Conservation (phyloP, 2,113 vertebrate genomes). For the Phodopus roborovskii region DNA sequence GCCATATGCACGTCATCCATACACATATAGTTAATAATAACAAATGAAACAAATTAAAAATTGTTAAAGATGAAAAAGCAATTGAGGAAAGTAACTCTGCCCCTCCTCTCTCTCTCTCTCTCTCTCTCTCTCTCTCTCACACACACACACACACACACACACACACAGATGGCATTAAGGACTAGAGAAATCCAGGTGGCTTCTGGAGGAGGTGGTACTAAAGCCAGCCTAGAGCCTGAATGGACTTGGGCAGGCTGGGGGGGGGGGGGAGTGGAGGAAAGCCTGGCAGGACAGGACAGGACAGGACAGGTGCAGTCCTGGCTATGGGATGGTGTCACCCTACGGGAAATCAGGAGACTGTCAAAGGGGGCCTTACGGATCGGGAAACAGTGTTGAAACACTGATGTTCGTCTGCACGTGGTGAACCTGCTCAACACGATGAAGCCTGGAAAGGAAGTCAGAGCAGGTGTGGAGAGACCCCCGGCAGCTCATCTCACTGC, state of each 20-base stretch:
- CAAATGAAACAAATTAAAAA: neutral
- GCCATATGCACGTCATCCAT: neutral
- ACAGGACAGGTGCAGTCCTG: neutral
- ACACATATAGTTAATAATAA: neutral
- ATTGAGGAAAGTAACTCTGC: neutral
- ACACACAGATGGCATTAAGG: neutral
- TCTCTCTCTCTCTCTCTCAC: neutral
- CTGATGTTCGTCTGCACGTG: neutral
- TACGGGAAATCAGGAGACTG: neutral
- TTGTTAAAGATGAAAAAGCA: neutral
- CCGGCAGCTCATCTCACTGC: neutral
- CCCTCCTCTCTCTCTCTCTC: neutral
- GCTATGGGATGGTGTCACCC: neutral
- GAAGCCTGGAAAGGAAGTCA: neutral
- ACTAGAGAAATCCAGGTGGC: neutral
- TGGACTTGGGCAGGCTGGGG: conserved; percentile 18
- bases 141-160: neutral
- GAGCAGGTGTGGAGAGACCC: neutral
- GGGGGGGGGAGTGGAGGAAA: neutral
- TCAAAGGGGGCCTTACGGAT: rapidly evolving
- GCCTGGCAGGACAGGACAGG: neutral
- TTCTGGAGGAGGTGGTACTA: neutral
- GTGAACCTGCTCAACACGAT: neutral
- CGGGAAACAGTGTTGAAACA: neutral
- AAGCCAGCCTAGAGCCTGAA: neutral